Conservation (phyloP, 2,888 invertebrate genomes). For the Nymphalis urticae region DNA sequence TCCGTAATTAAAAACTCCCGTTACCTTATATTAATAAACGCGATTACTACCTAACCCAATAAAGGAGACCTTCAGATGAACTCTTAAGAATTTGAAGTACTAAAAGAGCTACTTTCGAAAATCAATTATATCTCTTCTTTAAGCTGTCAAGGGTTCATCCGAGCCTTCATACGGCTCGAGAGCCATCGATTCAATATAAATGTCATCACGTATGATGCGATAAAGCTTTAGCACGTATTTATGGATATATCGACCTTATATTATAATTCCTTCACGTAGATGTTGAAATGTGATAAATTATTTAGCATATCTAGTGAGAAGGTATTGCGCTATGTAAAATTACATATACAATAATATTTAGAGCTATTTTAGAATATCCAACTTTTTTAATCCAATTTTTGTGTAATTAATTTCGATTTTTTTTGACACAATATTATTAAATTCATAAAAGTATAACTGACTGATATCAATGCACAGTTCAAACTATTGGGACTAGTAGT, state of each 20-base stretch:
- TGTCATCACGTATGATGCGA: constrained; percentile 25
- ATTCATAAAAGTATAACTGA: too few relatives aligned
- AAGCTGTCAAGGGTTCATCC: constrained; percentile 22
- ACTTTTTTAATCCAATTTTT: not conserved
- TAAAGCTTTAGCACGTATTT: not conserved
- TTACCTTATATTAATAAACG: too few relatives aligned
- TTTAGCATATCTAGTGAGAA: not conserved
- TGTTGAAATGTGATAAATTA: not conserved
- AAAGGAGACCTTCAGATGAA: not conserved
- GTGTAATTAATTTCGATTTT: not conserved
- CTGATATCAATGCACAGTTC: too few relatives aligned
- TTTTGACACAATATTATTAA: too few relatives aligned
- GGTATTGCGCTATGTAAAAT: not conserved
- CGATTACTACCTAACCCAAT: not conserved
- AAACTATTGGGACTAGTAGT: too few relatives aligned
- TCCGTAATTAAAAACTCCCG: too few relatives aligned
- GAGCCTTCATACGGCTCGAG: constrained; percentile 24
- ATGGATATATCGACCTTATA: not conserved
- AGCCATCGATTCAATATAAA: constrained; percentile 33
- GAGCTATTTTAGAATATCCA: too few relatives aligned
- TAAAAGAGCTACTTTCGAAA: constrained; percentile 7
- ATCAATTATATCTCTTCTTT: constrained; percentile 28
- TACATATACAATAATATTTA: too few relatives aligned
- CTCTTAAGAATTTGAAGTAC: not conserved
- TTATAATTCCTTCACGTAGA: not conserved